phyloP scores from a whole-genome alignment of 2,113 vertebrate species.

The Cettia cetti region DNA sequence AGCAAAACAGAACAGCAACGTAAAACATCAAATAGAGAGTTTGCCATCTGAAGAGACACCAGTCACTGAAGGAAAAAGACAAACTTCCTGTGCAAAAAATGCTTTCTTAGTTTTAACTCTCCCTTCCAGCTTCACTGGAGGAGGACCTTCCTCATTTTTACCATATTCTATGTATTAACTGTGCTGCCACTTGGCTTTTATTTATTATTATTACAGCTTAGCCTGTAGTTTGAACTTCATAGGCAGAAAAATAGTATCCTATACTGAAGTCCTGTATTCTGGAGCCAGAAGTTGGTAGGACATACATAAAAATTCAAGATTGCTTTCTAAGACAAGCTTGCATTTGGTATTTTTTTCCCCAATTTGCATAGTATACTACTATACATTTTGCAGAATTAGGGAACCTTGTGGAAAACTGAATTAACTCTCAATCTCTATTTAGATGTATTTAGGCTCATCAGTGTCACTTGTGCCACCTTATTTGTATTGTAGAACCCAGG shows the following conservation, averaged over 20 bases:
- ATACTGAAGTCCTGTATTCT: background rate
- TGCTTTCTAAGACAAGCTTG: background rate
- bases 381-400: background rate
- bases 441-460: background rate
- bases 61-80: background rate
- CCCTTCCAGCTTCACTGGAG: background rate
- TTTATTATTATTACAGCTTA: background rate
- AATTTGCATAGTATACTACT: background rate
- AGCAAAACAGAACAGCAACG: background rate
- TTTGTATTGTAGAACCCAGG: background rate
- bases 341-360: background rate
- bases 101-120: background rate
- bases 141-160: background rate
- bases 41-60: background rate
- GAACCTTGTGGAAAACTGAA: background rate
- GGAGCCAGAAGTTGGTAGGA: background rate
- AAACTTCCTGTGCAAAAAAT: background rate
- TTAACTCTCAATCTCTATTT: background rate
- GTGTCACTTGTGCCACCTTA: background rate
- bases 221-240: background rate
- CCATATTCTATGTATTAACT: accelerated
- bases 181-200: background rate
- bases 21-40: background rate
- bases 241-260: background rate
- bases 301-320: background rate